Evolutionary conservation across 2,113 vertebrate genomes (phyloP).

Genomic region (Sylvilagus bachmani): DNA sequence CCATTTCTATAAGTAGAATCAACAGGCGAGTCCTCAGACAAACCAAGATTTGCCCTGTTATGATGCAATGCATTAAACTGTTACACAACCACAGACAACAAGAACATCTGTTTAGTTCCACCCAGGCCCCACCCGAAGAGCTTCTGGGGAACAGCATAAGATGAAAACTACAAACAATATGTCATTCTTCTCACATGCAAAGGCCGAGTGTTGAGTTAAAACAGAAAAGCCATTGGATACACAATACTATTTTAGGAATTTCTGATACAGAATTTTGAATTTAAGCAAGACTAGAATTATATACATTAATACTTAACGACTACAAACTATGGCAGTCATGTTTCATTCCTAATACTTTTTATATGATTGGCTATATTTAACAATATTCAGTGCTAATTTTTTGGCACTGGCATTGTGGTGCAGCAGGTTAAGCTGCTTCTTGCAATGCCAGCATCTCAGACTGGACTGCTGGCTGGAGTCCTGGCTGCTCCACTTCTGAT

Average conservation of each 20-base stretch:
- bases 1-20: constrained; percentile 13
- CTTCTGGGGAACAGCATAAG: not conserved
- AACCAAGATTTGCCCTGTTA: not conserved
- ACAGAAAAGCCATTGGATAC: not conserved
- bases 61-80: not conserved
- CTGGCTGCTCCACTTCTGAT: no score
- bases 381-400: not conserved
- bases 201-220: not conserved
- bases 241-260: not conserved
- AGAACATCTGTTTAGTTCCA: constrained; percentile 34
- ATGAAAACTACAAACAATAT: constrained; percentile 36
- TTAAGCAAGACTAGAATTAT: constrained; percentile 17
- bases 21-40: constrained; percentile 47
- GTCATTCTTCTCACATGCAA: constrained; percentile 6
- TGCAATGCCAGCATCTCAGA: no score
- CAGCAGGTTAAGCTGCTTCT: no score
- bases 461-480: no score
- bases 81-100: constrained; percentile 18
- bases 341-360: constrained; percentile 33
- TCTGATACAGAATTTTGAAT: not conserved
- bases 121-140: not conserved
- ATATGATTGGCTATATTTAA: not conserved
- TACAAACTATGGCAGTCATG: not conserved
- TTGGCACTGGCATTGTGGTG: no score
- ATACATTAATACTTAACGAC: not conserved